Conservation (phyloP, 1,140 invertebrate species). For the Battus philenor region DNA sequence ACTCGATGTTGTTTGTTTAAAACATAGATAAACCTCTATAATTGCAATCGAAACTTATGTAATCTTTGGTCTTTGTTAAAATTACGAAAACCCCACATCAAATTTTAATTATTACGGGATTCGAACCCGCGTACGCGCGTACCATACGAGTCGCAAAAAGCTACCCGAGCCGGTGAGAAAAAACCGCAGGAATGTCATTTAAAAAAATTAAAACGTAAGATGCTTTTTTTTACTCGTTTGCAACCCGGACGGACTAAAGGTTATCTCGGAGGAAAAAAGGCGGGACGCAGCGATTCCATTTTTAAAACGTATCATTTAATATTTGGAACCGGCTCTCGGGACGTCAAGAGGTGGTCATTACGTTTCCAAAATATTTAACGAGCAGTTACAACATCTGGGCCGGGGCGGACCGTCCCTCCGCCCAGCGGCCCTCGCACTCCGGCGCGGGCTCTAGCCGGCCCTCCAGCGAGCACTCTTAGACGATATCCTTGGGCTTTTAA, state of each 20-base stretch:
- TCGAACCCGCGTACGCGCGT: constrained; percentile 22
- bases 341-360: constrained; percentile 75
- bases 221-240: constrained; percentile 54
- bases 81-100: constrained; percentile 14
- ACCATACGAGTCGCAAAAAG: constrained; percentile 64
- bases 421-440: too few relatives aligned
- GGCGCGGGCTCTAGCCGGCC: too few relatives aligned
- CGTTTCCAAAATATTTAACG: constrained; percentile 56
- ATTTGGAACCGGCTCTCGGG: constrained; percentile 72
- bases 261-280: constrained; percentile 73
- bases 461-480: too few relatives aligned
- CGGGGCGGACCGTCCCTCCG: constrained; percentile 48
- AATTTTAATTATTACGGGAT: constrained; percentile 16
- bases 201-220: constrained; percentile 72
- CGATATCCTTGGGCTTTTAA: constrained; percentile 2
- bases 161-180: constrained; percentile 51
- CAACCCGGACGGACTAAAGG: constrained; percentile 69
- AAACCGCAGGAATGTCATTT: constrained; percentile 74
- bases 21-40: too few relatives aligned
- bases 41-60: too few relatives aligned
- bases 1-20: too few relatives aligned
- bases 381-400: constrained; percentile 39
- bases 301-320: constrained; percentile 76
- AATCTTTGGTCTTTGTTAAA: too few relatives aligned
- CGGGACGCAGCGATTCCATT: constrained; percentile 74